phyloP scores from a whole-genome alignment of 2,113 vertebrate genomes.

The Clarias batrachus region DNA sequence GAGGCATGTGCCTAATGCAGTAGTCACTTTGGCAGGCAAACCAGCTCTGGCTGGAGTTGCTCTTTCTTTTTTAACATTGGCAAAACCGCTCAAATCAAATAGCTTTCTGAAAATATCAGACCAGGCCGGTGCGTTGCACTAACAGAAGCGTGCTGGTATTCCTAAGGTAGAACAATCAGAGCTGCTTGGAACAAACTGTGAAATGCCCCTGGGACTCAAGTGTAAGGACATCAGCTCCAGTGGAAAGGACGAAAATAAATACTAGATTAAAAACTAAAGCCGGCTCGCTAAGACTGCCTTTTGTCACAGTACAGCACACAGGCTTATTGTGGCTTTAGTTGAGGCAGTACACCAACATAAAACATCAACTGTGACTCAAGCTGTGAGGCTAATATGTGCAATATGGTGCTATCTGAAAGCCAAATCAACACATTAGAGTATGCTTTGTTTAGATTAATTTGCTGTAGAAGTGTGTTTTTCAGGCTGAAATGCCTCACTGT shows the following conservation, averaged over 20 bases:
- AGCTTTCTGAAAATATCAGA: conserved; percentile 8
- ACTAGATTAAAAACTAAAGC: conserved; percentile 29
- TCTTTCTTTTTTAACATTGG: conserved; percentile 17
- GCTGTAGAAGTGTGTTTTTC: conserved; percentile 17
- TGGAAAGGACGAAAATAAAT: conserved; percentile 41
- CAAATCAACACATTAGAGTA: conserved; percentile 37
- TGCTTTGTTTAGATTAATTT: conserved; percentile 46
- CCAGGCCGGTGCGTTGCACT: background rate
- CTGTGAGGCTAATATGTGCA: conserved; percentile 45
- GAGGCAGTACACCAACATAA: conserved; percentile 33
- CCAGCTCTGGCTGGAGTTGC: conserved; percentile 56
- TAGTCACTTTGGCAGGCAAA: conserved; percentile 40
- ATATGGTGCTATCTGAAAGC: conserved; percentile 38
- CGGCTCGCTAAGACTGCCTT: conserved; percentile 29
- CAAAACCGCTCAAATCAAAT: conserved; percentile 16
- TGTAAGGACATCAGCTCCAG: conserved; percentile 14
- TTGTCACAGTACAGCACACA: conserved; percentile 28
- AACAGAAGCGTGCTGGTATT: background rate
- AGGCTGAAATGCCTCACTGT: conserved; percentile 27
- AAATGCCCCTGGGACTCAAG: conserved; percentile 28
- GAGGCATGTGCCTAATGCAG: conserved; percentile 28
- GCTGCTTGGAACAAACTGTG: conserved; percentile 16
- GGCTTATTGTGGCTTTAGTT: conserved; percentile 21
- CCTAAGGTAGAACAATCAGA: conserved; percentile 36
- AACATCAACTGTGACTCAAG: conserved; percentile 41